Evolutionary conservation across 2,797 vertebrate genomes (phyloP), one percentile per base, ranked within the genome.

Genomic region (Esox lucius): DNA sequence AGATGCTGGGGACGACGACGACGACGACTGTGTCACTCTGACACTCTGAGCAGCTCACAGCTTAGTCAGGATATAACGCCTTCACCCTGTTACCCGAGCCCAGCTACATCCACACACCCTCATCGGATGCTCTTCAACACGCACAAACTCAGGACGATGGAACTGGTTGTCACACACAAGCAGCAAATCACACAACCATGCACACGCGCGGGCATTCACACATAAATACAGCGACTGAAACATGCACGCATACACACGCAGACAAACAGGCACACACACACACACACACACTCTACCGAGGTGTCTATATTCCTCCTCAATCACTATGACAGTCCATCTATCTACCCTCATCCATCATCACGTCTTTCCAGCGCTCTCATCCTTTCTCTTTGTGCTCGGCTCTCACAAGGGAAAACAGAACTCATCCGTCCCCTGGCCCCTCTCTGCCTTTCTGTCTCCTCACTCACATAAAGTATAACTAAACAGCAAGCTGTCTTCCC

Each of bases 11-110:
- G n/a, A n/a, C n/a, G n/a, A n/a, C n/a, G n/a, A n/a, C n/a, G n/a
- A n/a, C n/a, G n/a, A n/a, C n/a, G n/a, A n/a, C n/a, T n/a, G n/a
- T 78, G 68, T 72, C 71, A 72, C 22, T 17, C 13, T 62, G 75
- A 80, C 73, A 79, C 80, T 80, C 71, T 74, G 87, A 70, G 77
- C 51, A 68, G 71, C 86, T 91, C 78, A 78, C 84, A 31, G 11
- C 3, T 61, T 24, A 61, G 85, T 88, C 86, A 70, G 83, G 82
- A 82, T 22, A 24, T 24, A 78, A 75, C 77, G 73, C 64, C 72
- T 64, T 61, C 78, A 83, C 64, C 68, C 61, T n/a, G 53, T 56
- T n/a, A 56, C 19, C 75, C 78, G 17, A 12, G 46, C 76, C 64
- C 71, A 68, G 31, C 16, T 51, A 68, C 28, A 53, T 75, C 19